Evolutionary conservation across 2,797 vertebrate species (phyloP), one percentile per base, ranked within the genome.

Genomic region (Alosa sapidissima): DNA sequence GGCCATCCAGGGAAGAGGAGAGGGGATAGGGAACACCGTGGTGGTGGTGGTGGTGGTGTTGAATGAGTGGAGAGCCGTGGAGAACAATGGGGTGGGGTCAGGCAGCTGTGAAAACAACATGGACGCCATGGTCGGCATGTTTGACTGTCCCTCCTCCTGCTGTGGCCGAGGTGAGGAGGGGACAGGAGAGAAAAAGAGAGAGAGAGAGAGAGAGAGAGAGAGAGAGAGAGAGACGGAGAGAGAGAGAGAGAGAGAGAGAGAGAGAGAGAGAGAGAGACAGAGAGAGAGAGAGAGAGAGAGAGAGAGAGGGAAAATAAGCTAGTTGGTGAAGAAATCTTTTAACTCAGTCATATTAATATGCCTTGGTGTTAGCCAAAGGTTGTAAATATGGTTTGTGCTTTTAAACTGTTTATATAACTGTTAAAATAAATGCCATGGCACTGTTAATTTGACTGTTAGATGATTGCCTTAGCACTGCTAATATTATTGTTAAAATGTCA

Each of bases 61-160:
- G 54, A 7, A 5, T 19, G 21, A 55, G 54, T 55, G 54, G 4
- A 6, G 54, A 55, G 54, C 2, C 13, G 68, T 72, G 16, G 41
- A 21, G 58, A 41, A 60, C 41, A 2, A 41, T 8, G 21, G 16
- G 72, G 72, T 78, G 36, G 72, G 36, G 72, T 78, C 16, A 78
- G 72, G 41, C 72, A 78, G 72, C 72, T 78, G 72, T 78, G 72
- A 36, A 78, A 78, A 78, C 72, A 78, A 47, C 19, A 47, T 78
- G 72, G 72, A 41, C 0, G 72, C 19, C 68, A 14, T 11, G 68
- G 68, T 19, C 68, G 36, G 72, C 16, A 21, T 78, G 72, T 78
- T 78, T 45, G 41, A 45, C 41, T 78, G 72, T 78, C 41, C 72
- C 14, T 33, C 36, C 36, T 45, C 68, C 33, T 45, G 68, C 68